phyloP scores from a whole-genome alignment of 2,113 vertebrate species.

The Passer montanus region DNA sequence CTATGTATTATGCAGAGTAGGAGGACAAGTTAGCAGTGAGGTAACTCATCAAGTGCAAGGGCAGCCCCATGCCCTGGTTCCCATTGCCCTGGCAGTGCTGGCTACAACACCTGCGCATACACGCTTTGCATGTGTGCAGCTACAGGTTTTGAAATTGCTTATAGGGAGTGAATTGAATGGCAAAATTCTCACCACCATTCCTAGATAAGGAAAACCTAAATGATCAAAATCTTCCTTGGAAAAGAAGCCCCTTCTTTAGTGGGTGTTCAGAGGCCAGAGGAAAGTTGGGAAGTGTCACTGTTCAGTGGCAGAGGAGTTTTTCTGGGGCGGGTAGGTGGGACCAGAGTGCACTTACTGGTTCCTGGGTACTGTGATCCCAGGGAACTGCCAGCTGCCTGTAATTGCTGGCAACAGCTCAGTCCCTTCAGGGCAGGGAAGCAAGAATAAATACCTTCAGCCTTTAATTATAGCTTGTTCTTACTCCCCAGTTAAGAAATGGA shows the following conservation, averaged over 20 bases:
- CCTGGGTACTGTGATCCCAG: not conserved
- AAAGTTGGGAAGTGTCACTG: not conserved
- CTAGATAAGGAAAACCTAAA: not conserved
- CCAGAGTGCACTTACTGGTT: not conserved
- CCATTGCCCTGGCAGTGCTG: not conserved
- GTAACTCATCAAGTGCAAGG: not conserved
- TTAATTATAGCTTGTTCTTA: not conserved
- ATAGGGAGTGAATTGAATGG: not conserved
- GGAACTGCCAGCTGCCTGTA: not conserved
- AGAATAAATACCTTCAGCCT: not conserved
- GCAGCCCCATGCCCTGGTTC: not conserved
- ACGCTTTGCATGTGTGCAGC: not conserved
- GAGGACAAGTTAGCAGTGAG: not conserved
- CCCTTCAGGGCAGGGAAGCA: conserved; percentile 21
- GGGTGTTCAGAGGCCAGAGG: not conserved
- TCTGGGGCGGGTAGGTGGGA: not conserved
- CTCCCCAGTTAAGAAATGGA: not conserved
- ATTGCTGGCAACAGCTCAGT: not conserved
- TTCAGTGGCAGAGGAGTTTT: not conserved
- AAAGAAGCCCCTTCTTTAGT: not conserved
- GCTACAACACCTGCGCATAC: fast-evolving
- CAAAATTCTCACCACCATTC: not conserved
- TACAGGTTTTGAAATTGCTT: not conserved
- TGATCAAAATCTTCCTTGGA: not conserved
- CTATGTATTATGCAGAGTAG: not conserved